Conservation (phyloP, 2,797 vertebrate species). For the Epinephelus coioides region DNA sequence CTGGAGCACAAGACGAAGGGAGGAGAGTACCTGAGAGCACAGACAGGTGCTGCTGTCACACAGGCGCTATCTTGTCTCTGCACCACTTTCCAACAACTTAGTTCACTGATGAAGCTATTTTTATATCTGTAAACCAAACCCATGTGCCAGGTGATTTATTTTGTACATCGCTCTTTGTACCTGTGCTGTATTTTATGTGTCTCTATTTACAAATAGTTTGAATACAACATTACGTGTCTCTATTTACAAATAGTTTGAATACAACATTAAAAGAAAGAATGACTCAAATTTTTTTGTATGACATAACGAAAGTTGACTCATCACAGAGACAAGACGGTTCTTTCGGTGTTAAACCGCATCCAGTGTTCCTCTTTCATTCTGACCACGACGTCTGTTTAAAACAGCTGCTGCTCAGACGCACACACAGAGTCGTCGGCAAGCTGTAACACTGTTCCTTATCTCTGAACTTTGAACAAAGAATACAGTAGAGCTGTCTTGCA, state of each 20-base stretch:
- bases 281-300: background rate
- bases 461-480: slow-evolving; percentile 54
- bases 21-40: slow-evolving; percentile 38
- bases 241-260: slow-evolving; percentile 3
- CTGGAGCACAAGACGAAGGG: background rate
- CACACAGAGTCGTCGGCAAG: background rate
- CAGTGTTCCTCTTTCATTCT: slow-evolving; percentile 68
- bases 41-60: background rate
- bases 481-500: background rate
- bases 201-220: background rate
- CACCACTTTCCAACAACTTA: background rate
- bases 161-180: background rate
- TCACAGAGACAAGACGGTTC: background rate
- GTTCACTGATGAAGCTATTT: background rate
- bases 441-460: slow-evolving; percentile 1
- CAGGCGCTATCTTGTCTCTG: background rate
- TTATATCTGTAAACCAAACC: background rate
- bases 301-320: slow-evolving; percentile 40
- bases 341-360: background rate
- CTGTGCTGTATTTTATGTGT: background rate
- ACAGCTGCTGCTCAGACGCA: background rate
- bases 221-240: slow-evolving; percentile 12
- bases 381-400: slow-evolving; percentile 10
- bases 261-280: slow-evolving; percentile 19
- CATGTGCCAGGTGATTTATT: background rate